Conservation (phyloP, 2,888 invertebrate genomes). For the Eudemis profundana region DNA sequence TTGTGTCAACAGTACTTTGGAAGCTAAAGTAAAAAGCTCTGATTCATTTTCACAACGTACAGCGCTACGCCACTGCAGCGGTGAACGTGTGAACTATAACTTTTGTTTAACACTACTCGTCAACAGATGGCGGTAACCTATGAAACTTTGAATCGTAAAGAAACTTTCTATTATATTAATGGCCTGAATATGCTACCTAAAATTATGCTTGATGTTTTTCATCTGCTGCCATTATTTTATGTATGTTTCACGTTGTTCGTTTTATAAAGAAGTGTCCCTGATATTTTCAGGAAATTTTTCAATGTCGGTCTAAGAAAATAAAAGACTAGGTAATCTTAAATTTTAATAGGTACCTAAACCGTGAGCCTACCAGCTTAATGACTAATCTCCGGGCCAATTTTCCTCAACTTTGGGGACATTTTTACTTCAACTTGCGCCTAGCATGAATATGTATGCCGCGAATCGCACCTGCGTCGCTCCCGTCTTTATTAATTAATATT, state of each 20-base stretch:
- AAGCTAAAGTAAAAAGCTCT: background rate
- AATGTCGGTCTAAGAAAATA: background rate
- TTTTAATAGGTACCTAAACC: slow-evolving; percentile 12
- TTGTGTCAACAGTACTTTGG: no score
- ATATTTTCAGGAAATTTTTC: no score
- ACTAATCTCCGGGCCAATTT: slow-evolving; percentile 10
- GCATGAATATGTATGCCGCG: slow-evolving; percentile 38
- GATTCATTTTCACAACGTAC: background rate
- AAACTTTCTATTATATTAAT: no score
- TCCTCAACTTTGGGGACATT: slow-evolving; percentile 25
- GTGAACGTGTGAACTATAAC: slow-evolving; percentile 2
- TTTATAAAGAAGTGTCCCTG: no score
- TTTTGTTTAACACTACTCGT: slow-evolving; percentile 18
- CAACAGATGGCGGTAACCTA: slow-evolving; percentile 15
- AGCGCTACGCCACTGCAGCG: slow-evolving; percentile 33
- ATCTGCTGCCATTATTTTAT: no score
- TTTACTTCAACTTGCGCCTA: slow-evolving; percentile 36
- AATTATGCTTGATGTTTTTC: no score
- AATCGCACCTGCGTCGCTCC: slow-evolving; percentile 13
- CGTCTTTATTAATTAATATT: slow-evolving; percentile 35
- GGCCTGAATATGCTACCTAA: no score
- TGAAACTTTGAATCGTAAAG: background rate
- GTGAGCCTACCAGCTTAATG: background rate
- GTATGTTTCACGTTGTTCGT: background rate
- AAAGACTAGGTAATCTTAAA: background rate